Percentiles rank a stretch among this genome's conserved stretches.
These are phyloP conservation scores for Hydropsyche betteni DNA, from an alignment of 2,888 invertebrate species.

Conservation along the genomic window DNA sequence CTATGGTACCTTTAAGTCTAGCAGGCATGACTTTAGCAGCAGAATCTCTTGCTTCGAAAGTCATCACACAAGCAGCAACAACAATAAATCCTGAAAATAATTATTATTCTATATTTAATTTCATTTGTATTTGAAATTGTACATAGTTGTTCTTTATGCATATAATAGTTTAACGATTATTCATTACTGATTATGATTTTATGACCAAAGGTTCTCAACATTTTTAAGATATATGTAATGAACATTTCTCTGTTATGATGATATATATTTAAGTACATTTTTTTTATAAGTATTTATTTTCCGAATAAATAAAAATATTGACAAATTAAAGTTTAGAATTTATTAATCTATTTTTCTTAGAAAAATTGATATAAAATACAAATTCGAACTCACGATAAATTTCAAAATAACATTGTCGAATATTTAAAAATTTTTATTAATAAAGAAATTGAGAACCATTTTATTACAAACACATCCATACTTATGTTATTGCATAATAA, in stretches of 20 bases:
- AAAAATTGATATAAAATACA: conserved; percentile 1
- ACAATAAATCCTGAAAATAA: conserved; percentile 82
- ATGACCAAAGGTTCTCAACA: too few species aligned
- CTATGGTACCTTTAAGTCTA: conserved; percentile 63
- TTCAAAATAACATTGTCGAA: too few species aligned
- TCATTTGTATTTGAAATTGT: background rate
- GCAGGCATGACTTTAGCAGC: conserved; percentile 92
- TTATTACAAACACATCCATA: background rate
- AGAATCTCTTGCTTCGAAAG: conserved; percentile 96
- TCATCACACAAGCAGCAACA: conserved; percentile 97
- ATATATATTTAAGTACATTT: too few species aligned
- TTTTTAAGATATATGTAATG: too few species aligned
- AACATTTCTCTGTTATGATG: too few species aligned
- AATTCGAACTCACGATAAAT: too few species aligned
- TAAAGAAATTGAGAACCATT: background rate
- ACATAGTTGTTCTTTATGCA: too few species aligned
- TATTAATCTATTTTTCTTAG: conserved; percentile 20
- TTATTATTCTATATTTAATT: background rate
- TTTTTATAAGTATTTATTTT: too few species aligned
- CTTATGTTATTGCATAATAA: background rate
- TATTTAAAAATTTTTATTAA: too few species aligned
- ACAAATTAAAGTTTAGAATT: conserved; percentile 55
- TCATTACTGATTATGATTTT: too few species aligned
- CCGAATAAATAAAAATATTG: conserved; percentile 48
- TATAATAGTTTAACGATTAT: too few species aligned